These are phyloP conservation scores for Coranthus polyacanthus DNA, from an alignment of 2,797 vertebrate species.

Conservation along the genomic window DNA sequence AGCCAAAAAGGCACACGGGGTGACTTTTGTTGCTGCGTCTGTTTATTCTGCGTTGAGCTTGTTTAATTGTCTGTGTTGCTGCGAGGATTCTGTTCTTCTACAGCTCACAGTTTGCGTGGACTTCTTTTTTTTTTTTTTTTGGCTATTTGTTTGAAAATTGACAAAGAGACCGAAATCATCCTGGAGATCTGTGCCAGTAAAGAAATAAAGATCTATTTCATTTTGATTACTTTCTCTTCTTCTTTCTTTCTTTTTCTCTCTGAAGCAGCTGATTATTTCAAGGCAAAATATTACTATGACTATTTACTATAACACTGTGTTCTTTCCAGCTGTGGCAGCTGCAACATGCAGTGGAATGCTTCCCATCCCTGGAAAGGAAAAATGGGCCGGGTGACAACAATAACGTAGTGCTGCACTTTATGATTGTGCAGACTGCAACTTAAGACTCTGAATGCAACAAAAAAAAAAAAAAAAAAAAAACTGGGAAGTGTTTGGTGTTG, in stretches of 20 bases:
- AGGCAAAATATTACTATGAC: slow-evolving; percentile 50
- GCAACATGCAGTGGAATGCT: slow-evolving; percentile 56
- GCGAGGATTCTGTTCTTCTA: no score
- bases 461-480: no score
- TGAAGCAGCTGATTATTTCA: slow-evolving; percentile 55
- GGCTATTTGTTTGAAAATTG: not conserved
- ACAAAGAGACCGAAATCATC: slow-evolving; percentile 17
- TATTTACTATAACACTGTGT: slow-evolving; percentile 64
- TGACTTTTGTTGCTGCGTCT: slow-evolving; percentile 71
- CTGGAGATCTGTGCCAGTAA: slow-evolving; percentile 27
- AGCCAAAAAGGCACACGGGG: slow-evolving; percentile 67
- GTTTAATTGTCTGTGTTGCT: slow-evolving; percentile 76
- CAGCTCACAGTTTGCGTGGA: slow-evolving; percentile 65
- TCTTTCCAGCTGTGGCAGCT: slow-evolving; percentile 67
- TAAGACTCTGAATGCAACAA: slow-evolving; percentile 4
- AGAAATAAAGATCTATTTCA: slow-evolving; percentile 45
- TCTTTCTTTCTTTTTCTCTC: slow-evolving; percentile 9
- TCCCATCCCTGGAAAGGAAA: slow-evolving; percentile 74
- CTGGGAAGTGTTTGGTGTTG: slow-evolving; percentile 7
- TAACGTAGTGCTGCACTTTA: slow-evolving; percentile 35
- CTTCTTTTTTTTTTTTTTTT: slow-evolving; percentile 11
- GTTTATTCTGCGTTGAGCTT: slow-evolving; percentile 72
- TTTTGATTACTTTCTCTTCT: slow-evolving; percentile 25
- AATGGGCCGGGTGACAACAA: slow-evolving; percentile 67
- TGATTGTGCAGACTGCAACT: slow-evolving; percentile 23